phyloP scores from a whole-genome alignment of 2,113 vertebrate species.

The Petromus typicus region DNA sequence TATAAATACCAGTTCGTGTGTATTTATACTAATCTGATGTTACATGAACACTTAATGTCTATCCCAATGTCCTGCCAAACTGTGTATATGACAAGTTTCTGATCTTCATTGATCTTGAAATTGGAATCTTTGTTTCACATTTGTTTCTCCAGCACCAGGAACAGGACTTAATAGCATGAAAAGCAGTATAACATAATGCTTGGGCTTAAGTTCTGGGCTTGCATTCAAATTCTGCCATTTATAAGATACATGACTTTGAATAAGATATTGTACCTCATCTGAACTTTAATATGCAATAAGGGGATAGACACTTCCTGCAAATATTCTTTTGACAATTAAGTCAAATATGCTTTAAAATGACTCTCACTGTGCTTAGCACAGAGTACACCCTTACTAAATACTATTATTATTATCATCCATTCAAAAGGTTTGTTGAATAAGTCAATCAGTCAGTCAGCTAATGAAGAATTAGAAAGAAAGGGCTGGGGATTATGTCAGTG shows the following conservation, averaged over 20 bases:
- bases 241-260: not conserved
- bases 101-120: slow-evolving; percentile 29
- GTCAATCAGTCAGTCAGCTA: not conserved
- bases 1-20: not conserved
- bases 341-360: not conserved
- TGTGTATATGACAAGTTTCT: not conserved
- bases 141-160: not conserved
- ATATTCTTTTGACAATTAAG: slow-evolving; percentile 33
- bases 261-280: not conserved
- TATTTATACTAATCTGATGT: not conserved
- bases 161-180: not conserved
- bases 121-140: not conserved
- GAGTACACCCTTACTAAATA: not conserved
- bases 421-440: not conserved
- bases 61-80: not conserved
- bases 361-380: not conserved
- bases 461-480: not conserved
- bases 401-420: not conserved
- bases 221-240: not conserved
- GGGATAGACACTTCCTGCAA: not conserved
- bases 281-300: not conserved
- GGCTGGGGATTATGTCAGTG: too few relatives aligned
- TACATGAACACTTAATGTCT: not conserved
- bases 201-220: slow-evolving; percentile 5
- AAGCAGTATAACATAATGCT: not conserved